Conservation (phyloP, 1,140 invertebrate genomes). For the Heliconius himera region DNA sequence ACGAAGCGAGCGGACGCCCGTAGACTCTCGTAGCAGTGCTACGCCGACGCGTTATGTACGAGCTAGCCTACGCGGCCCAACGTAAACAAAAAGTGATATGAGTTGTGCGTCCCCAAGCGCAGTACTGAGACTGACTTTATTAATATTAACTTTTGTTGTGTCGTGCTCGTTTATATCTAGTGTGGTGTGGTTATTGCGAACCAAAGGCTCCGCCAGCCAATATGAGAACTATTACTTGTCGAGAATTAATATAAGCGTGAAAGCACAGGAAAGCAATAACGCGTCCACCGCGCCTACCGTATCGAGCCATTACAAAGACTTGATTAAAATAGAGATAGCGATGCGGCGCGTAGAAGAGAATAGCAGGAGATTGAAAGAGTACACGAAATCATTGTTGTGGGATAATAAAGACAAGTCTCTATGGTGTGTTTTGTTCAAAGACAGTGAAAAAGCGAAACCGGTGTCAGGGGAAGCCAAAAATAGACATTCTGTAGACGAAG, state of each 20-base stretch:
- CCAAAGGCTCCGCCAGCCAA: conserved; percentile 60
- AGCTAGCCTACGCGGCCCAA: conserved; percentile 61
- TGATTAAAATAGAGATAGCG: conserved; percentile 81
- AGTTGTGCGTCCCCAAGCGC: conserved; percentile 72
- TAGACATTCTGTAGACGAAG: conserved; percentile 65
- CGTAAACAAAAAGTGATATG: conserved; percentile 80
- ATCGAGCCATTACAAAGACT: conserved; percentile 77
- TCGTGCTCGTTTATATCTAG: conserved; percentile 73
- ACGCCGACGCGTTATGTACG: conserved; percentile 73
- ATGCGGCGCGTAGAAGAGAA: conserved; percentile 80
- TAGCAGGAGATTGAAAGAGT: conserved; percentile 77
- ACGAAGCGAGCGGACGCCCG: conserved; percentile 61
- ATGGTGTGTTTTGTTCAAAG: conserved; percentile 82
- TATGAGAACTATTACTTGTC: conserved; percentile 81
- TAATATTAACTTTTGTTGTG: conserved; percentile 72
- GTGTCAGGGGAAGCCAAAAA: conserved; percentile 49
- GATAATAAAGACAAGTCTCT: conserved; percentile 81
- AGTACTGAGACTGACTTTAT: conserved; percentile 71
- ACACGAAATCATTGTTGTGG: conserved; percentile 78
- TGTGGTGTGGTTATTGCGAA: conserved; percentile 73
- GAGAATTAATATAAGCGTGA: conserved; percentile 78
- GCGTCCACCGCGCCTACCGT: conserved; percentile 57
- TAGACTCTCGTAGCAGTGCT: conserved; percentile 59
- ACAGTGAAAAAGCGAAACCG: conserved; percentile 64
- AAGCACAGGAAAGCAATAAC: conserved; percentile 60